A percentile compares a stretch with the other conserved stretches of the same genome.
Conservation (phyloP, 2,113 vertebrate species). For the Sander lucioperca region DNA sequence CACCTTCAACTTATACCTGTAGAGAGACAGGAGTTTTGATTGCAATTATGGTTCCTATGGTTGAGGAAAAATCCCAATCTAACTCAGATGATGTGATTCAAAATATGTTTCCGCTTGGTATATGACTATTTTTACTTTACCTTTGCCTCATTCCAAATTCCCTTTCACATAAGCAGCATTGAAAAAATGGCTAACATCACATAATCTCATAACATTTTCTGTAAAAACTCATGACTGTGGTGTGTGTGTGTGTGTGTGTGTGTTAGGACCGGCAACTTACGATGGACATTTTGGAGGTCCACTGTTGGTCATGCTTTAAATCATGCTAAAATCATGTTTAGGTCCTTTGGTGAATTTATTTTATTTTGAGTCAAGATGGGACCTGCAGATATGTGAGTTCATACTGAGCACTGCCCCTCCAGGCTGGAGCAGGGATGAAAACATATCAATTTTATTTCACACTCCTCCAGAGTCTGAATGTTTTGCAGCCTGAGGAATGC, state of each 20-base stretch:
- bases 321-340: not conserved
- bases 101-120: not conserved
- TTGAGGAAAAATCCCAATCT: not conserved
- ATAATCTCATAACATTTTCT: not conserved
- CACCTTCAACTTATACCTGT: not conserved
- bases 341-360: not conserved
- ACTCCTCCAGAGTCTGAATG: not conserved
- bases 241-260: not conserved
- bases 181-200: not conserved
- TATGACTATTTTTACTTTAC: not conserved
- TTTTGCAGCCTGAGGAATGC: not conserved
- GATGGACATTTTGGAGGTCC: not conserved
- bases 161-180: no score
- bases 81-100: not conserved
- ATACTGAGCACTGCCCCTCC: not conserved
- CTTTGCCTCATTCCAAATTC: no score
- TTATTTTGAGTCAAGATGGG: no score
- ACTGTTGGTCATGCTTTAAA: not conserved
- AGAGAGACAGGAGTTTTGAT: not conserved
- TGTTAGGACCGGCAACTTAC: not conserved
- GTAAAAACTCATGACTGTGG: not conserved
- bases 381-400: not conserved
- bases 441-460: not conserved
- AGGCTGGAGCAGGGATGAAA: not conserved
- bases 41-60: not conserved